Evolutionary conservation across 2,888 invertebrate species (phyloP).

Genomic region (Protonemura montana): DNA sequence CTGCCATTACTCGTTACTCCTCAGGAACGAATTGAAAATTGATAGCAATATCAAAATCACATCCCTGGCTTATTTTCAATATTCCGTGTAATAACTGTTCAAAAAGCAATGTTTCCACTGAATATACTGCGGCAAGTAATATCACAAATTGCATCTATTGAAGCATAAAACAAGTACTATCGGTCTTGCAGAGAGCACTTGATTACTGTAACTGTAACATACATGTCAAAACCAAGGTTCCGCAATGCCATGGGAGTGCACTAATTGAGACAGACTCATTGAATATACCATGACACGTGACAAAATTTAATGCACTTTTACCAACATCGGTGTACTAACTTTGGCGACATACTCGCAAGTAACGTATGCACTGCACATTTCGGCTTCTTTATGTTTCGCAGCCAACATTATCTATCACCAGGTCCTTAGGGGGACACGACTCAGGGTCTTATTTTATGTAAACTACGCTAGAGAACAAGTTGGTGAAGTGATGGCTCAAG

Average conservation of each 20-base stretch:
- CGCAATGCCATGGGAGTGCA: no score
- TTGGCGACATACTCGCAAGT: not conserved
- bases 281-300: no score
- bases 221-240: no score
- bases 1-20: not conserved
- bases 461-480: not conserved
- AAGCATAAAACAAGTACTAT: no score
- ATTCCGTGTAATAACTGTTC: no score
- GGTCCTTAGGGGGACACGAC: not conserved
- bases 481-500: conserved; percentile 25
- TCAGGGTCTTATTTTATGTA: not conserved
- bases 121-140: no score
- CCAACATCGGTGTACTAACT: not conserved
- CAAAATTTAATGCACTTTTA: no score
- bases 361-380: not conserved
- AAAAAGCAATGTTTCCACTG: no score
- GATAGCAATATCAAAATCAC: not conserved
- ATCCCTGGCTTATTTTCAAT: not conserved
- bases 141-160: no score
- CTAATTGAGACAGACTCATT: no score
- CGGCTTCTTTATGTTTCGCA: not conserved
- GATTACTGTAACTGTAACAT: no score
- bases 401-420: not conserved
- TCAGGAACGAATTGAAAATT: not conserved
- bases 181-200: no score